Conservation (phyloP, 2,113 vertebrate genomes). For the Ariopsis seemanni region DNA sequence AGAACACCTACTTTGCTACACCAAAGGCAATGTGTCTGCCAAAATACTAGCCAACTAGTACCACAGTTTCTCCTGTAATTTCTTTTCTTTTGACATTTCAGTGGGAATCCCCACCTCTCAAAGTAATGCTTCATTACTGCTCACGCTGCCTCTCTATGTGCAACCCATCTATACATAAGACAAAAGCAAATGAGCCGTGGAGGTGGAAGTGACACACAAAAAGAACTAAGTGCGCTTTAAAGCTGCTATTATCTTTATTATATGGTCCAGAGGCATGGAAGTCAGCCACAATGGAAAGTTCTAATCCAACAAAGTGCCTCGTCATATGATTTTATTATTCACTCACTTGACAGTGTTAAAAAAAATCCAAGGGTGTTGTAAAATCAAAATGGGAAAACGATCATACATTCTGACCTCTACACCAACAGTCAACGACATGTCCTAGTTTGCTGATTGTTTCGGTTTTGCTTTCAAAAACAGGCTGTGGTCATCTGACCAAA, state of each 20-base stretch:
- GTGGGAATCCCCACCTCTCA: conserved; percentile 39
- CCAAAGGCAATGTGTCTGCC: not conserved
- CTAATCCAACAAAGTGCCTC: conserved; percentile 39
- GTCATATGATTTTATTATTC: conserved; percentile 26
- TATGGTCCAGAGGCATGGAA: conserved; percentile 20
- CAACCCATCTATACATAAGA: conserved; percentile 50
- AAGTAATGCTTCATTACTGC: conserved; percentile 33
- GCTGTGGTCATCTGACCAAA: not conserved
- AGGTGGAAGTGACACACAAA: conserved; percentile 34
- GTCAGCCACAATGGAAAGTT: conserved; percentile 31
- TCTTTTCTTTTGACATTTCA: conserved; percentile 38
- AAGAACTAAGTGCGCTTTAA: conserved; percentile 26
- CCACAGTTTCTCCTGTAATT: conserved; percentile 1
- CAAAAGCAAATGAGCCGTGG: conserved; percentile 25
- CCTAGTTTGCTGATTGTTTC: not conserved
- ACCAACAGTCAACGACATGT: not conserved
- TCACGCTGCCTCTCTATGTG: conserved; percentile 5
- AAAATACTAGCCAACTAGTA: not conserved
- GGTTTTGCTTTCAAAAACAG: not conserved
- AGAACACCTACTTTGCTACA: not conserved
- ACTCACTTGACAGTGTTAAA: conserved; percentile 14
- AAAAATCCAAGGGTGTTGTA: not conserved
- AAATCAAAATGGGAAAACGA: not conserved
- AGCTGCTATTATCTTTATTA: conserved; percentile 42
- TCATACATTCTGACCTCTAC: not conserved